phyloP scores from a whole-genome alignment of 2,797 vertebrate species.

The Pteropus rufus region DNA sequence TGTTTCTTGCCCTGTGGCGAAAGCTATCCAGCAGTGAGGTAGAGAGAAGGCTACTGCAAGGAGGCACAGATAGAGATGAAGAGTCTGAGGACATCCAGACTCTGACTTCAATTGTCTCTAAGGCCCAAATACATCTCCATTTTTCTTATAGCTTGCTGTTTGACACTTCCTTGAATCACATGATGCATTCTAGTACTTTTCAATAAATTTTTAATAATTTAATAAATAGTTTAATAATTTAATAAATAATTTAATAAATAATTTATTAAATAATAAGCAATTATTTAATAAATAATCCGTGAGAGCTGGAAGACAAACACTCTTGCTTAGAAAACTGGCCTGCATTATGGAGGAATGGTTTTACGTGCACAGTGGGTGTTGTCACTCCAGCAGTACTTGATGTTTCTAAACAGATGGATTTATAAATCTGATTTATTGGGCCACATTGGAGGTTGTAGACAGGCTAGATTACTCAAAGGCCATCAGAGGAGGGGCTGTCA shows the following conservation, averaged over 20 bases:
- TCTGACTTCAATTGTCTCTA: neutral
- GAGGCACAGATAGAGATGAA: neutral
- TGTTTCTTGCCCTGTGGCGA: neutral
- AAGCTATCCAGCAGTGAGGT: neutral
- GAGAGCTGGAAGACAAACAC: neutral
- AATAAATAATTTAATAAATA: no score
- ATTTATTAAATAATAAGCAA: no score
- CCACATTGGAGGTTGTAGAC: neutral
- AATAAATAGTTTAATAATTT: neutral
- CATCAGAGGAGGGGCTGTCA: neutral
- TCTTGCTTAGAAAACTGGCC: neutral
- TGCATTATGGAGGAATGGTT: fast-evolving
- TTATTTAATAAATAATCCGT: no score
- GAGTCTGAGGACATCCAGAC: neutral
- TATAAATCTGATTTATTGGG: neutral
- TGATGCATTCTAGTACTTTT: neutral
- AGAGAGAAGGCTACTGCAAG: neutral
- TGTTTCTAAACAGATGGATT: neutral
- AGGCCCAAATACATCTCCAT: neutral
- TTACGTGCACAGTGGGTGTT: no score
- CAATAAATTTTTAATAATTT: neutral
- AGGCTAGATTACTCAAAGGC: neutral
- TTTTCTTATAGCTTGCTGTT: neutral
- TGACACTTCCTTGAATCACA: neutral
- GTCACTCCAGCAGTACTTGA: neutral